These are phyloP conservation scores for Eudasyphora cyanicolor DNA, from an alignment of 2,888 invertebrate species.

Conservation along the genomic window DNA sequence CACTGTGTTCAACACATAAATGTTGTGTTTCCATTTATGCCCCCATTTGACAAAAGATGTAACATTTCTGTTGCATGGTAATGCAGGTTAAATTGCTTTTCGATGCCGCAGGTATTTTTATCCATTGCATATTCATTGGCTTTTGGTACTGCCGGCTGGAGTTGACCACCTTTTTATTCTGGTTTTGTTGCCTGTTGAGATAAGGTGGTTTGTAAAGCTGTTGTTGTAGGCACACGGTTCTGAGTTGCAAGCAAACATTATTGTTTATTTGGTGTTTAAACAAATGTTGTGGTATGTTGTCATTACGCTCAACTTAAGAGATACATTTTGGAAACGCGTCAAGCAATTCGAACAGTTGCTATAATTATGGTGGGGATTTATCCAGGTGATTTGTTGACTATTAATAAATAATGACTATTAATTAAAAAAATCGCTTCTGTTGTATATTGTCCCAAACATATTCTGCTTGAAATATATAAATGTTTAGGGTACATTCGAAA, in stretches of 20 bases:
- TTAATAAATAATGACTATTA: too few relatives aligned
- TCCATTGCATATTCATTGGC: neutral
- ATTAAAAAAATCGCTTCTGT: too few relatives aligned
- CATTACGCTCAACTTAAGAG: neutral
- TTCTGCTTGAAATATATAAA: too few relatives aligned
- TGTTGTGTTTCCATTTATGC: conserved; percentile 34
- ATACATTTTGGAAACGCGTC: neutral
- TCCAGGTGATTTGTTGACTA: neutral
- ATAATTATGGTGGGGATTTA: neutral
- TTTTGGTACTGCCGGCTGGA: neutral
- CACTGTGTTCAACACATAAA: conserved; percentile 11
- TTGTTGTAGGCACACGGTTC: conserved; percentile 23
- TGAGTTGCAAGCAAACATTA: conserved; percentile 26
- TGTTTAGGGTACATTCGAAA: too few relatives aligned
- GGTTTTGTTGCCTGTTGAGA: neutral
- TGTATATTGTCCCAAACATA: too few relatives aligned
- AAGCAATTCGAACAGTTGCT: neutral
- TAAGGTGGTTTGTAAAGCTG: conserved; percentile 1
- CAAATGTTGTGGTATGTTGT: conserved; percentile 50
- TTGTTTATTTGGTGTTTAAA: conserved; percentile 49
- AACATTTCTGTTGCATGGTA: conserved; percentile 53
- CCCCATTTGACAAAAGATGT: conserved; percentile 54
- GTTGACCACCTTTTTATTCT: neutral
- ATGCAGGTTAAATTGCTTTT: conserved; percentile 50
- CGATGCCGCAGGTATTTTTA: conserved; percentile 22